These are phyloP conservation scores for Tachina fera DNA, from an alignment of 2,888 invertebrate genomes.

Conservation along the genomic window DNA sequence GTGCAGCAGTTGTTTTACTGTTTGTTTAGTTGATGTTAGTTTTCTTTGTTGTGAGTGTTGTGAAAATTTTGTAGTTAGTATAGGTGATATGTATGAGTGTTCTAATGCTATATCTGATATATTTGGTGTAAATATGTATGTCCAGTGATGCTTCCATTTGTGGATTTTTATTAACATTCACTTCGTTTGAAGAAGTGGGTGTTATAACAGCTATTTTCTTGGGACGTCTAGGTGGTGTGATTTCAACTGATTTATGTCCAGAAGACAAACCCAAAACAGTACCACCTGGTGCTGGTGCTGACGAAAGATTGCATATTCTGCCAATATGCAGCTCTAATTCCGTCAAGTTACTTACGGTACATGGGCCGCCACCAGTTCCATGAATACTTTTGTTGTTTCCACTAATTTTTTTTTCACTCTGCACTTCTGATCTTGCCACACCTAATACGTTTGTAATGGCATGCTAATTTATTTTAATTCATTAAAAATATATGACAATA, in stretches of 20 bases:
- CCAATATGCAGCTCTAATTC: not conserved
- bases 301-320: slow-evolving; percentile 25
- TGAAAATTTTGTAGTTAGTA: not conserved
- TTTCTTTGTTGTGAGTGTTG: slow-evolving; percentile 13
- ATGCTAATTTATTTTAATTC: not conserved
- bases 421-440: too few relatives aligned
- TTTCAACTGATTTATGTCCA: not conserved
- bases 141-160: too few relatives aligned
- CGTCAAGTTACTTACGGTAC: slow-evolving; percentile 17
- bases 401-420: not conserved
- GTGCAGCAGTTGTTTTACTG: not conserved
- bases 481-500: not conserved
- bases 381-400: slow-evolving; percentile 15
- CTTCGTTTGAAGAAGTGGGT: too few relatives aligned
- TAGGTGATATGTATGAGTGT: too few relatives aligned
- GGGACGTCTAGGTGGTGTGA: not conserved
- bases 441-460: too few relatives aligned
- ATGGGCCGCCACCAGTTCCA: slow-evolving; percentile 11
- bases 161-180: too few relatives aligned
- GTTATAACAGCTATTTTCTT: not conserved
- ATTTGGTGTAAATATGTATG: too few relatives aligned
- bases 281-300: slow-evolving; percentile 1
- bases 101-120: too few relatives aligned
- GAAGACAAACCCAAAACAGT: not conserved
- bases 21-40: slow-evolving; percentile 1